Percentiles rank a stretch among this genome's conserved stretches.
Evolutionary conservation across 2,113 vertebrate species (phyloP).

Genomic region (Ptilonorhynchus violaceus): DNA sequence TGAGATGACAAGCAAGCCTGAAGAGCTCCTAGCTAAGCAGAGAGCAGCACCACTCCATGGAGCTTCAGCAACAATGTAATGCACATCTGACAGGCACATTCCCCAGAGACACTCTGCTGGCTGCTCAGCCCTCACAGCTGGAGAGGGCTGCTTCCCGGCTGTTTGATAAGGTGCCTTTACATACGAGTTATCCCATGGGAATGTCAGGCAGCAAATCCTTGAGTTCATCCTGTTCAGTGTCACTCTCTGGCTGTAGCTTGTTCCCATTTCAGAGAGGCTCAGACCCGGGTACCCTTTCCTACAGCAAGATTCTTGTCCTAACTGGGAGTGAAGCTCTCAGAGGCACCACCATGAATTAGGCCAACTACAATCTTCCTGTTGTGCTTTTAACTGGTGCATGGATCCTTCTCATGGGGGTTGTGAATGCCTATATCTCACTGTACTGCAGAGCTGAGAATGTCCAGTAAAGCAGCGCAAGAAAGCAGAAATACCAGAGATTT

Average conservation of each 20-base stretch:
- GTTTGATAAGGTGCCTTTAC: background rate
- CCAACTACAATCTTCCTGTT: background rate
- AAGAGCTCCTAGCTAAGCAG: background rate
- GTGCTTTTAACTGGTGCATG: background rate
- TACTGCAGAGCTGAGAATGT: background rate
- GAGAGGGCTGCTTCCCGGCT: background rate
- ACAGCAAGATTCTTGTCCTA: background rate
- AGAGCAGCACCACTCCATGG: background rate
- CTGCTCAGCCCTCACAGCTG: background rate
- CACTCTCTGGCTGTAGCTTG: background rate
- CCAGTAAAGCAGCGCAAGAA: background rate
- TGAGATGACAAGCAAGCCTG: background rate
- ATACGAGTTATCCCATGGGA: background rate
- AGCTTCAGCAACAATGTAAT: fast-evolving
- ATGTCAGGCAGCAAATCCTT: background rate
- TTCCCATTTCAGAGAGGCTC: background rate
- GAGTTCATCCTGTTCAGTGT: background rate
- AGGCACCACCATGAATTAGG: background rate
- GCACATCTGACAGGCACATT: background rate
- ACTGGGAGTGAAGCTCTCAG: background rate
- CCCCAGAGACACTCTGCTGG: fast-evolving
- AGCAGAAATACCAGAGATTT: background rate
- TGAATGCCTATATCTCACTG: background rate
- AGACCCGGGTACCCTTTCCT: background rate
- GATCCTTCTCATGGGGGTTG: background rate